phyloP scores from a whole-genome alignment of 2,113 vertebrate species.

The Calidris pygmaea region DNA sequence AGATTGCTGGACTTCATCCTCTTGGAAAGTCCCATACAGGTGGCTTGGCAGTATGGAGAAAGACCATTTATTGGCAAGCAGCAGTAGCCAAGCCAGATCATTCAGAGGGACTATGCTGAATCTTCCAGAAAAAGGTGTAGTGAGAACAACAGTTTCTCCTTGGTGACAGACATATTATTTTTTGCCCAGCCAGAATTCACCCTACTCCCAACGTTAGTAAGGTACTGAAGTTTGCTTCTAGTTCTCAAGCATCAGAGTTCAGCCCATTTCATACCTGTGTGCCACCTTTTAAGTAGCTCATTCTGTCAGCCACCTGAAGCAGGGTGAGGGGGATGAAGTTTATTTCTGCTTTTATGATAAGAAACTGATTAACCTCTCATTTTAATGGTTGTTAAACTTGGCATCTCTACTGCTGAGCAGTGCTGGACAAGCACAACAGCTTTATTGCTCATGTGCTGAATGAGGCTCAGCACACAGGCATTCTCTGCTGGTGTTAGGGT shows the following conservation, averaged over 20 bases:
- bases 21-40: not conserved
- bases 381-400: constrained; percentile 36
- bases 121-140: not conserved
- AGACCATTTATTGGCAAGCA: not conserved
- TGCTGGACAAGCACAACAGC: not conserved
- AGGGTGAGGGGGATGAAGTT: not conserved
- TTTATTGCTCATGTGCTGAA: constrained; percentile 26
- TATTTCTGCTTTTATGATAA: not conserved
- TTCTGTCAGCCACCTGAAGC: not conserved
- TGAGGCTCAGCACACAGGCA: constrained; percentile 35
- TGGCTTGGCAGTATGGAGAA: not conserved
- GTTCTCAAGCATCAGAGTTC: not conserved
- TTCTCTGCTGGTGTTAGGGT: constrained; percentile 1
- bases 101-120: not conserved
- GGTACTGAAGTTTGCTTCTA: not conserved
- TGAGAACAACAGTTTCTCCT: not conserved
- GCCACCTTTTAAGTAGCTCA: not conserved
- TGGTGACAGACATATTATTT: not conserved
- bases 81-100: not conserved
- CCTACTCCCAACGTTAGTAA: not conserved
- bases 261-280: not conserved
- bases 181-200: not conserved
- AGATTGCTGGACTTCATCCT: not conserved
- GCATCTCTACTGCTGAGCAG: not conserved
- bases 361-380: not conserved